Percentiles rank a stretch among this genome's conserved stretches.
Evolutionary conservation across 2,113 vertebrate genomes (phyloP).

Genomic region (Apodemus sylvaticus): DNA sequence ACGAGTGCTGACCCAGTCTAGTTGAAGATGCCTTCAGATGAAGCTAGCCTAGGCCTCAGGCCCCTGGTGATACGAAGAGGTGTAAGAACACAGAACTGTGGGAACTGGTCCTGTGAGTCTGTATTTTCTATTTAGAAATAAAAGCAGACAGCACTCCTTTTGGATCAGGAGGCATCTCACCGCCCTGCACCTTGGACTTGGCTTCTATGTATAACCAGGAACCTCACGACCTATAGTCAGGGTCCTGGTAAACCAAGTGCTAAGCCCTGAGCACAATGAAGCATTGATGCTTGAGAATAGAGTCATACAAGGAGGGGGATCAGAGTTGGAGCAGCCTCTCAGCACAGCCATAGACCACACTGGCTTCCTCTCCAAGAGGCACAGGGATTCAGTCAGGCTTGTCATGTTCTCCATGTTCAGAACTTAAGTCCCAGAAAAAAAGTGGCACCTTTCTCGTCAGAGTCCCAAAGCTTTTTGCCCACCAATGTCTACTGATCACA

Average conservation of each 20-base stretch:
- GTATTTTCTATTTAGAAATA: too few species aligned
- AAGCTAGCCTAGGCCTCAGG: accelerated
- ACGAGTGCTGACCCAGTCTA: accelerated
- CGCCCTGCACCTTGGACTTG: accelerated
- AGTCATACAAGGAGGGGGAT: not conserved
- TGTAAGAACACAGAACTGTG: too few species aligned
- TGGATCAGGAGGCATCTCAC: not conserved
- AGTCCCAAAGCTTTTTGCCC: not conserved
- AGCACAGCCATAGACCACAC: accelerated
- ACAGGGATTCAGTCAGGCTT: not conserved
- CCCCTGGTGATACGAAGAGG: not conserved
- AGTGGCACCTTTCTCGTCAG: not conserved
- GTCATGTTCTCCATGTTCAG: not conserved
- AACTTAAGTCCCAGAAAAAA: not conserved
- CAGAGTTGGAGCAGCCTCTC: not conserved
- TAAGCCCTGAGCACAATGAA: not conserved
- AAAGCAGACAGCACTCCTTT: not conserved
- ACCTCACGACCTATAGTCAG: not conserved
- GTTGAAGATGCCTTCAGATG: not conserved
- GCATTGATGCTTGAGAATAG: accelerated
- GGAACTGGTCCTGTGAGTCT: accelerated
- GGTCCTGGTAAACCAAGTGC: not conserved
- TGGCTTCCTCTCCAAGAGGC: too few species aligned
- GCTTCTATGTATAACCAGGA: not conserved
- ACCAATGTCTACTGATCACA: not conserved